Conservation (phyloP, 2,888 invertebrate genomes). For the Eupithecia dodoneata region DNA sequence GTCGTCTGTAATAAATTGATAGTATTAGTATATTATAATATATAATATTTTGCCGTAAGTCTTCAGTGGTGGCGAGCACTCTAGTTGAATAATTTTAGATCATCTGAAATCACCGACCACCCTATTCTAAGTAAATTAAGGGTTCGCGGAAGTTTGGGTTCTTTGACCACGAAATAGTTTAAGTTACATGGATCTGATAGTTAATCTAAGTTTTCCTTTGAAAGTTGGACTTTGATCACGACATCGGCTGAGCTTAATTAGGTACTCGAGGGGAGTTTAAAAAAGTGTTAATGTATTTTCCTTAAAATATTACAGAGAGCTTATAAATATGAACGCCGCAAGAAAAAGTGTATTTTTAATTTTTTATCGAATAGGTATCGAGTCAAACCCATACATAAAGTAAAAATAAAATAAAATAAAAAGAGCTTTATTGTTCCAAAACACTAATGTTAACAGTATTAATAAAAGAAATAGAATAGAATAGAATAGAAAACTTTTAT, state of each 20-base stretch:
- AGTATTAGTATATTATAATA: too few species aligned
- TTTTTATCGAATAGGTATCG: not conserved
- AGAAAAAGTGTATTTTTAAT: not conserved
- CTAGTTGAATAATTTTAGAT: not conserved
- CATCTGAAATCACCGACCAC: not conserved
- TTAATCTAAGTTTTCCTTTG: slow-evolving; percentile 29
- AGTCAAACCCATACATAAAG: not conserved
- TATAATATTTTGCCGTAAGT: too few species aligned
- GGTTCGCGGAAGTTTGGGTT: slow-evolving; percentile 1
- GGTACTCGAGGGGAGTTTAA: not conserved
- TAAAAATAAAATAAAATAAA: too few species aligned
- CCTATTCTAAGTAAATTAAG: not conserved
- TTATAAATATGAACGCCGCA: not conserved
- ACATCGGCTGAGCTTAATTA: slow-evolving; percentile 18
- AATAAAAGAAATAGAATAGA: too few species aligned
- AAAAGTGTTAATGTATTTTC: not conserved
- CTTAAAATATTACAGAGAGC: not conserved
- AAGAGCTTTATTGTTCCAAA: too few species aligned
- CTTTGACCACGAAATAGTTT: slow-evolving; percentile 20
- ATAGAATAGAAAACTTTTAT: too few species aligned
- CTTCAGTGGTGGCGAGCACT: too few species aligned
- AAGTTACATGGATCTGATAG: slow-evolving; percentile 18
- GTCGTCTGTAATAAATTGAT: too few species aligned
- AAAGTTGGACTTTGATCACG: slow-evolving; percentile 24
- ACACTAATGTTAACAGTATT: too few species aligned